Evolutionary conservation across 1,140 invertebrate genomes (phyloP).

Genomic region (Sipha flava): DNA sequence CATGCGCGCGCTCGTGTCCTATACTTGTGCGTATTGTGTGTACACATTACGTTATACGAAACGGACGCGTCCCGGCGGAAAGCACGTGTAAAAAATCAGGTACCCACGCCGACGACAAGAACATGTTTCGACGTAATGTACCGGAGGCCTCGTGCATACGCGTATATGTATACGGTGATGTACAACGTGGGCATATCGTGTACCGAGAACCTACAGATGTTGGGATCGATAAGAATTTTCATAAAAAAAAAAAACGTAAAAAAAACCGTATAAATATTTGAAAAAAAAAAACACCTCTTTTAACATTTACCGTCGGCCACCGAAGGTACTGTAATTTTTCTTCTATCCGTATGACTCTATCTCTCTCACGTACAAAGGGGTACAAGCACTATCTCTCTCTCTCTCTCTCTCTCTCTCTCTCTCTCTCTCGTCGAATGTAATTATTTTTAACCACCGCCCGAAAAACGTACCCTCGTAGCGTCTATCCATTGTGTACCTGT

Average conservation of each 20-base stretch:
- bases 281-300: too few relatives aligned
- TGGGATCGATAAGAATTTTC: background rate
- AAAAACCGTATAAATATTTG: too few relatives aligned
- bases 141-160: background rate
- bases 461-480: background rate
- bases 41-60: background rate
- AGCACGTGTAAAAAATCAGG: background rate
- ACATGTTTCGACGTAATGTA: background rate
- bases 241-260: background rate
- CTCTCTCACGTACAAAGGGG: too few relatives aligned
- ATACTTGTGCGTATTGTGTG: background rate
- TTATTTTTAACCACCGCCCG: background rate
- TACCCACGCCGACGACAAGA: background rate
- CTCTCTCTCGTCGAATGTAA: background rate
- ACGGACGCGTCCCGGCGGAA: background rate
- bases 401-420: too few relatives aligned
- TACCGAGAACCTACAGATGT: background rate
- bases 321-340: background rate
- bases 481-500: too few relatives aligned
- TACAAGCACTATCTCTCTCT: too few relatives aligned
- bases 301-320: background rate
- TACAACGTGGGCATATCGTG: background rate
- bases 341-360: too few relatives aligned
- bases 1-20: too few relatives aligned
- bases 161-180: background rate